A percentile compares a stretch with the other conserved stretches of the same genome.
Conservation (phyloP, 1,140 invertebrate genomes). For the Drosophila erecta region DNA sequence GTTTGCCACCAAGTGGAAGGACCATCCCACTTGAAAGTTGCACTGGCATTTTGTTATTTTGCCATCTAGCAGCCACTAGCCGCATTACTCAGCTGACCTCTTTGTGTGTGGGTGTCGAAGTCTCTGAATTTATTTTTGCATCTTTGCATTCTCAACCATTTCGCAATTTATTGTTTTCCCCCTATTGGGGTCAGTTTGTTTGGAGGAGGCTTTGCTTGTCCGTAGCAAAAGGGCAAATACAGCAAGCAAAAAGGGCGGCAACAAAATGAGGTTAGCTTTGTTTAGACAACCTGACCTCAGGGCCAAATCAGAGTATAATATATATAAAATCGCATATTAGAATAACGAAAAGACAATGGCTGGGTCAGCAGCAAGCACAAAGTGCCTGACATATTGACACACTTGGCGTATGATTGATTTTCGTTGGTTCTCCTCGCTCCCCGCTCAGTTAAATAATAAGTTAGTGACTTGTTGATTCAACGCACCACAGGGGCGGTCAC, state of each 20-base stretch:
- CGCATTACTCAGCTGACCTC: slow-evolving; percentile 39
- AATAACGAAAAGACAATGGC: slow-evolving; percentile 40
- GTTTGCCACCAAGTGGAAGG: slow-evolving; percentile 36
- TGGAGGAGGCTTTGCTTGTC: slow-evolving; percentile 24
- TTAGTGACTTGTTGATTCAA: slow-evolving; percentile 67
- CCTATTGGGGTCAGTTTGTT: slow-evolving; percentile 75
- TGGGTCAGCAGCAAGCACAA: slow-evolving; percentile 66
- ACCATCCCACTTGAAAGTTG: slow-evolving; percentile 37
- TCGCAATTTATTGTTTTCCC: slow-evolving; percentile 77
- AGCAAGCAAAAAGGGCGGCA: slow-evolving; percentile 32
- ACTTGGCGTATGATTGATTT: slow-evolving; percentile 77
- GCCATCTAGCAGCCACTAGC: slow-evolving; percentile 7
- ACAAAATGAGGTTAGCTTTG: slow-evolving; percentile 74
- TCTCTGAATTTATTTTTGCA: slow-evolving; percentile 77
- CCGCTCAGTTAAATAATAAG: slow-evolving; percentile 16
- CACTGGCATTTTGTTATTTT: slow-evolving; percentile 34
- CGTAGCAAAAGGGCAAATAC: slow-evolving; percentile 20
- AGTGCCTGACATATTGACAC: slow-evolving; percentile 75
- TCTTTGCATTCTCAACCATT: slow-evolving; percentile 71
- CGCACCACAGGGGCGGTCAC: slow-evolving; percentile 16
- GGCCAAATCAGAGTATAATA: slow-evolving; percentile 33
- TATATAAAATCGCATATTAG: slow-evolving; percentile 39
- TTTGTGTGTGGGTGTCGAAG: slow-evolving; percentile 64
- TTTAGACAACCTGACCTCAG: slow-evolving; percentile 68
- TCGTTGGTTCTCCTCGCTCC: slow-evolving; percentile 19